Evolutionary conservation across 2,888 invertebrate species (phyloP), one percentile per base, ranked within the genome.

Genomic region (Strigamia crassipes): DNA sequence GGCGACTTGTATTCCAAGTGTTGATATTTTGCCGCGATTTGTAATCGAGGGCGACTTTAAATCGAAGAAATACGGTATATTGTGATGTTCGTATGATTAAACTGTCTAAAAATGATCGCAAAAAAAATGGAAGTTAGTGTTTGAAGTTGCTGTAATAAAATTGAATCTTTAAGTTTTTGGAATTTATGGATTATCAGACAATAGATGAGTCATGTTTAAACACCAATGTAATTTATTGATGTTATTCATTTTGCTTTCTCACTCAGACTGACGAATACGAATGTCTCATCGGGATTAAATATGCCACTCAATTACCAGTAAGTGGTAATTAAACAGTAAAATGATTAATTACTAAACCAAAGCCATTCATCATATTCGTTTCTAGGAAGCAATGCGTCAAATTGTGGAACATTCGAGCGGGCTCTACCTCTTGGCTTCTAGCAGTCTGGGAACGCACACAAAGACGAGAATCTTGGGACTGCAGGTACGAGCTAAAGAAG

Each of bases 271-370:
- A 96, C 87, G 96, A 96, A 88, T 90, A 96, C 84, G 94, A 96
- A 83, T 96, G 96, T 87, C 90, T 96, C 89, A 94, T 96, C 89
- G 96, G 96, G 86, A 89, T 96, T 5, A 93, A 93, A 80, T 86
- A 86, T 83, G 85, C 86, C 4, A 84, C 86, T 51, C 83, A 87
- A 83, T 84, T 85, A 41, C 84, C 85, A 84, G 87, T 88, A 85
- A 61, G 81, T 51, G 42, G 10, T 42, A 18, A 51, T 46, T 41
- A 78, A 78, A 78, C 34, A 34, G 78, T 18, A 38, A 13, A 78
- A 78, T 78, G 41, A 78, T 42, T 27, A 41, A 38, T 78, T 4
- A 34, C 18, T 6, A 78, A 5, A 78, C 38, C 78, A 66, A 23
- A 10, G n/a, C 18, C 73, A n/a, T 66, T n/a, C 23, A 23, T 23